Evolutionary conservation across 1,140 invertebrate species (phyloP).

Genomic region (Drosophila parabipectinata): DNA sequence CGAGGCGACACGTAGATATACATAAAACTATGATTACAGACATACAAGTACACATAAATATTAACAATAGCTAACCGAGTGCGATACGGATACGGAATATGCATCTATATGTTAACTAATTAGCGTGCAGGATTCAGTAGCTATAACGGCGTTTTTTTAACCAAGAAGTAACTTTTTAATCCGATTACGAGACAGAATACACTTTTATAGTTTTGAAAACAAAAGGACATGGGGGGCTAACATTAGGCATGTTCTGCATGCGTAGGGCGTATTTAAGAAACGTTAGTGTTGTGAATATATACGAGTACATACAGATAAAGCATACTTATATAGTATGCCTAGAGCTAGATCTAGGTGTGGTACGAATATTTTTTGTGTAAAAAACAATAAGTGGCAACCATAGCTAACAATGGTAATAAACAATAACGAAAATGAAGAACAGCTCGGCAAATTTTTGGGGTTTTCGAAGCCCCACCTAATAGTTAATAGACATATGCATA

Average conservation of each 20-base stretch:
- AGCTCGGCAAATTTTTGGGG: constrained; percentile 14
- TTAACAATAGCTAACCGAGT: constrained; percentile 32
- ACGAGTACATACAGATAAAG: constrained; percentile 45
- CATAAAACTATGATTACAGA: constrained; percentile 53
- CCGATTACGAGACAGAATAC: constrained; percentile 1
- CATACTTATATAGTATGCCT: constrained; percentile 18
- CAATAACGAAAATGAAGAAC: constrained; percentile 20
- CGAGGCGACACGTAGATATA: constrained; percentile 45
- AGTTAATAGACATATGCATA: constrained; percentile 24
- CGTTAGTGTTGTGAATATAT: constrained; percentile 80
- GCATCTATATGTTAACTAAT: constrained; percentile 68
- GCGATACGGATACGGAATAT: constrained; percentile 41
- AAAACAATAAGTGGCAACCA: constrained; percentile 46
- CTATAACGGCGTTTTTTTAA: constrained; percentile 41
- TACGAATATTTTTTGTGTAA: constrained; percentile 51
- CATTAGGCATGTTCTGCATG: constrained; percentile 30
- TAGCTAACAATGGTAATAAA: constrained; percentile 46
- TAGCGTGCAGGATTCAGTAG: constrained; percentile 52
- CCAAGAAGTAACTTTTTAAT: constrained; percentile 45
- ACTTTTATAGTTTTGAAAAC: constrained; percentile 37
- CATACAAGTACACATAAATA: constrained; percentile 18
- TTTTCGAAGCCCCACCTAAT: constrained; percentile 20
- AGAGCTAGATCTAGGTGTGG: constrained; percentile 27
- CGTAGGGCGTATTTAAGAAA: constrained; percentile 66
- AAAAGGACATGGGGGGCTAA: not conserved